These are phyloP conservation scores for Cordylochernes scorpioides DNA, from an alignment of 2,888 invertebrate genomes.

Conservation along the genomic window DNA sequence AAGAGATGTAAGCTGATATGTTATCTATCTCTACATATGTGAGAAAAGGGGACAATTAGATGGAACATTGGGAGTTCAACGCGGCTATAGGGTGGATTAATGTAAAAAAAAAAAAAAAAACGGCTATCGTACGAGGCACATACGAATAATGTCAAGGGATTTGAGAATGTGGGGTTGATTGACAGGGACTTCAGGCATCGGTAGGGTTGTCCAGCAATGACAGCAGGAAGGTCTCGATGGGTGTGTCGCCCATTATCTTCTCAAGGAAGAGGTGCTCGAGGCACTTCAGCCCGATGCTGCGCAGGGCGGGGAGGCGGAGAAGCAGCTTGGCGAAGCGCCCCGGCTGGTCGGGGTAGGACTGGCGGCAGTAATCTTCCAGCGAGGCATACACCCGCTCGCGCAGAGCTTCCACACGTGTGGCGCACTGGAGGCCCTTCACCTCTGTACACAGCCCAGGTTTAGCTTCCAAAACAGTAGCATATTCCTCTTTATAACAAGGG, in stretches of 20 bases:
- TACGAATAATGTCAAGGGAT: too few species aligned
- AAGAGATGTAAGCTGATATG: too few species aligned
- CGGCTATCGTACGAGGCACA: too few species aligned
- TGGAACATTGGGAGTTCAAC: too few species aligned
- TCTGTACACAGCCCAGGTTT: slow-evolving; percentile 40
- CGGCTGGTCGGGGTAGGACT: slow-evolving; percentile 62
- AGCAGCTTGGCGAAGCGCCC: slow-evolving; percentile 84
- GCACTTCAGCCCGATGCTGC: slow-evolving; percentile 76
- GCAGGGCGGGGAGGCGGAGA: slow-evolving; percentile 56
- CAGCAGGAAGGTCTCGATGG: slow-evolving; percentile 53
- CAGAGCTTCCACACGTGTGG: slow-evolving; percentile 51
- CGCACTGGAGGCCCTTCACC: slow-evolving; percentile 59
- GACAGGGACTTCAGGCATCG: too few species aligned
- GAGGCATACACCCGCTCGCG: slow-evolving; percentile 83
- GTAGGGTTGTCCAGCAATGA: slow-evolving; percentile 38
- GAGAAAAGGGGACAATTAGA: too few species aligned
- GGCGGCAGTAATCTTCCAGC: slow-evolving; percentile 75
- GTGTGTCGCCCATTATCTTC: slow-evolving; percentile 59
- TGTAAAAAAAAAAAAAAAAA: too few species aligned
- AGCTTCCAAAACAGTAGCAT: too few species aligned
- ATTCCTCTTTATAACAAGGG: too few species aligned
- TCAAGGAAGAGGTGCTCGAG: slow-evolving; percentile 82
- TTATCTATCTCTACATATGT: too few species aligned
- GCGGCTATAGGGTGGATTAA: too few species aligned
- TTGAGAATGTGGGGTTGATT: too few species aligned